Conservation (phyloP, 2,113 vertebrate species). For the Gavialis gangeticus region DNA sequence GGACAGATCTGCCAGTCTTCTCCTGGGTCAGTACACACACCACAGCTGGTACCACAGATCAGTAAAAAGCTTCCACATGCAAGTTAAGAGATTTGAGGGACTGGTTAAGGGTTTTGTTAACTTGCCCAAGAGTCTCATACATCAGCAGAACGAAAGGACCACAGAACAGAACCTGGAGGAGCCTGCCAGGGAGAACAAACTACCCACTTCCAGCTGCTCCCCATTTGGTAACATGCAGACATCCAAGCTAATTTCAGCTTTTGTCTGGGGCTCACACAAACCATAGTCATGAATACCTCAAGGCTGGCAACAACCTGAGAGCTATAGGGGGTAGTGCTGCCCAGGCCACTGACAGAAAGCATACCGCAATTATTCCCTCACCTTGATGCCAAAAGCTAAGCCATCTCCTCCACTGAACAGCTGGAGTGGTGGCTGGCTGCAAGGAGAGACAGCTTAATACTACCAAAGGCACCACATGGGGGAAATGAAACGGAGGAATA, state of each 20-base stretch:
- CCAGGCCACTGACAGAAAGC: background rate
- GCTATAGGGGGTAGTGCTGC: background rate
- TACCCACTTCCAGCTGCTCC: background rate
- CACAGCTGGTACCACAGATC: background rate
- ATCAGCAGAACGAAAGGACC: background rate
- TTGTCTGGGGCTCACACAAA: background rate
- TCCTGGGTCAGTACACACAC: fast-evolving
- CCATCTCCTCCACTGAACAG: background rate
- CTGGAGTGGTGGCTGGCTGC: background rate
- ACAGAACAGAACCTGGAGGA: background rate
- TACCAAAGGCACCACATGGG: too few species aligned
- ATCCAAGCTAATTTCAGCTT: background rate
- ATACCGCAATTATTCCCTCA: background rate
- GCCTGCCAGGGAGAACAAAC: background rate
- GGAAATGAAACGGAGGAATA: background rate
- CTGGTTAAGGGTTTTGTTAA: background rate
- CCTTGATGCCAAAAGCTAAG: background rate
- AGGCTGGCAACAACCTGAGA: background rate
- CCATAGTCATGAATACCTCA: fast-evolving
- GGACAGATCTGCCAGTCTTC: background rate
- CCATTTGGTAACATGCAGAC: background rate
- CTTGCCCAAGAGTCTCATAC: background rate
- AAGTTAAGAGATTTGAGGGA: background rate
- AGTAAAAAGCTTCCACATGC: background rate
- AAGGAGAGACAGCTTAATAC: background rate